phyloP scores from a whole-genome alignment of 2,888 invertebrate species.

The Phoronis australis region DNA sequence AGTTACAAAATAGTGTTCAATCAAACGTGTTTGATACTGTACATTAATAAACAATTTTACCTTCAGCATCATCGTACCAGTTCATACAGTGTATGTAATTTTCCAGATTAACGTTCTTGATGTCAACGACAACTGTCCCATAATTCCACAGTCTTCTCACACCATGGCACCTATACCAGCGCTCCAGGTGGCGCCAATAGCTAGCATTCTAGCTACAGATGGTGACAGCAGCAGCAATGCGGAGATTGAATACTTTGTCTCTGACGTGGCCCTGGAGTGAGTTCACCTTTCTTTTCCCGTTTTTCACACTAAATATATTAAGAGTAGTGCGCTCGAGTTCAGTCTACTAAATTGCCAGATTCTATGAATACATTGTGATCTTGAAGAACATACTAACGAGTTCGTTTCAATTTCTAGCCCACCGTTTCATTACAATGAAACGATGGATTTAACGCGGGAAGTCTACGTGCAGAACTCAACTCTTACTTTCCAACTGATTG shows the following conservation, averaged over 20 bases:
- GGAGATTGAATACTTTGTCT: conserved; percentile 15
- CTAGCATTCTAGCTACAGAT: conserved; percentile 25
- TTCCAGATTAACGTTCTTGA: too few relatives aligned
- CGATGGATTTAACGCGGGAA: conserved; percentile 21
- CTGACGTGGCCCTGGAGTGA: conserved; percentile 2
- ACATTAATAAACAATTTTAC: too few relatives aligned
- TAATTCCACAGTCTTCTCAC: conserved; percentile 19
- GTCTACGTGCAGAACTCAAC: conserved; percentile 27
- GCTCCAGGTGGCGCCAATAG: conserved; percentile 19
- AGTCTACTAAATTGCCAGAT: too few relatives aligned
- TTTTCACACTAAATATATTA: too few relatives aligned
- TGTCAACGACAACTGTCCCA: conserved; percentile 40
- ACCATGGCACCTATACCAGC: conserved; percentile 26
- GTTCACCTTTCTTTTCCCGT: too few relatives aligned
- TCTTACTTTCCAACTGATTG: conserved; percentile 24
- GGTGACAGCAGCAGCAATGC: conserved; percentile 28
- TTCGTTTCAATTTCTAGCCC: conserved; percentile 18
- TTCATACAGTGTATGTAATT: too few relatives aligned
- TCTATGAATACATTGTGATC: too few relatives aligned
- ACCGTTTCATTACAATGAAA: conserved; percentile 20
- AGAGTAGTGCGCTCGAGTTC: too few relatives aligned
- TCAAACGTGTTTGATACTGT: too few relatives aligned
- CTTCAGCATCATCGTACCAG: too few relatives aligned
- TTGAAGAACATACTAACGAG: too few relatives aligned
- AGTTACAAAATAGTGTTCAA: too few relatives aligned